Evolutionary conservation across 2,797 vertebrate genomes (phyloP).

Genomic region (Eulemur mongoz): DNA sequence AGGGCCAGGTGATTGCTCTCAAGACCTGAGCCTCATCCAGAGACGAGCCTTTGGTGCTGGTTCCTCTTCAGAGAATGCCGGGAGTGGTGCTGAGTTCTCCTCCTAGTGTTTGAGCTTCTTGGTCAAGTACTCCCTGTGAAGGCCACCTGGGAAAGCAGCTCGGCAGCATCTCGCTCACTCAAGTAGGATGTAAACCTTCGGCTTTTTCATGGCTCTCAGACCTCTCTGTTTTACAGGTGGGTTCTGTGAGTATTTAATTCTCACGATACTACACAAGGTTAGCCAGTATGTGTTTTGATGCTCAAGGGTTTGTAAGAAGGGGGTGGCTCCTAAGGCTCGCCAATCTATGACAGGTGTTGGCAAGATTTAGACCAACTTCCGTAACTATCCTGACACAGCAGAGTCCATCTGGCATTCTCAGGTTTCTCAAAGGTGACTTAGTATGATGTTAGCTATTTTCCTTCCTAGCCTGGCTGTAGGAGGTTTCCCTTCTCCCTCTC

Average conservation of each 20-base stretch:
- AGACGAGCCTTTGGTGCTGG: rapidly evolving
- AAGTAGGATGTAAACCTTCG: neutral
- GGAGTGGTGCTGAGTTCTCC: neutral
- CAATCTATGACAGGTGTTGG: neutral
- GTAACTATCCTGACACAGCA: neutral
- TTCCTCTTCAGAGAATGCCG: neutral
- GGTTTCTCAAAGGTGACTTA: neutral
- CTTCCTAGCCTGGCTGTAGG: neutral
- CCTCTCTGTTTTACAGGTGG: neutral
- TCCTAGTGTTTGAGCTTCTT: neutral
- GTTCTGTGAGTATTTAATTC: neutral
- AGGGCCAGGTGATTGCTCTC: neutral
- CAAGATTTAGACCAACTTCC: neutral
- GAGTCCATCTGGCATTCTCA: neutral
- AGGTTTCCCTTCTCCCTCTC: too few species aligned
- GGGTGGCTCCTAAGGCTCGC: rapidly evolving
- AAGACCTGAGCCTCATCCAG: neutral
- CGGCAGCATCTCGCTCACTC: neutral
- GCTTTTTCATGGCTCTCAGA: neutral
- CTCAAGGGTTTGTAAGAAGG: neutral
- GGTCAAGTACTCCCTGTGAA: neutral
- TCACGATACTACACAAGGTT: neutral
- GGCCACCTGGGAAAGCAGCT: neutral
- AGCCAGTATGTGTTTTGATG: neutral
- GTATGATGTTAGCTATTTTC: neutral